phyloP scores from a whole-genome alignment of 2,888 invertebrate genomes.

The Perizoma flavofasciatum region DNA sequence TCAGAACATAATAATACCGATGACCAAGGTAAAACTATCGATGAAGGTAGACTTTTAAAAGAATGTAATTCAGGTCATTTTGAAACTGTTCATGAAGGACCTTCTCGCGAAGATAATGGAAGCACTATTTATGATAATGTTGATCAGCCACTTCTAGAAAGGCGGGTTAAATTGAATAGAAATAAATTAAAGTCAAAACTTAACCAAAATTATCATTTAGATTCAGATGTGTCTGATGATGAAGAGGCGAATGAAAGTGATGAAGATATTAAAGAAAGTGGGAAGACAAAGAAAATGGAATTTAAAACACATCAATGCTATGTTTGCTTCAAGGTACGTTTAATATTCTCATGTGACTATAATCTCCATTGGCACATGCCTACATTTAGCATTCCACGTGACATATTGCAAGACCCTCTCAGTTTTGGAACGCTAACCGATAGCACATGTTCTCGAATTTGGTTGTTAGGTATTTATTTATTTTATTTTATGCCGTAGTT shows the following conservation, averaged over 20 bases:
- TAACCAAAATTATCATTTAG: too few relatives aligned
- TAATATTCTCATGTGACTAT: too few relatives aligned
- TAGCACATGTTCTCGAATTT: too few relatives aligned
- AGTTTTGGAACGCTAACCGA: not conserved
- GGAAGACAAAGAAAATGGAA: constrained; percentile 41
- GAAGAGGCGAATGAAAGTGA: not conserved
- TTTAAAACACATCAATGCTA: constrained; percentile 68
- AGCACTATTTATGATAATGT: not conserved
- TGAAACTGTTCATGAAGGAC: not conserved
- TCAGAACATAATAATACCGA: too few relatives aligned
- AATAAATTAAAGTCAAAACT: not conserved
- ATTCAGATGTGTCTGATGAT: not conserved
- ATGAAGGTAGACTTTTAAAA: not conserved
- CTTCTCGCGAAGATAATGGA: not conserved
- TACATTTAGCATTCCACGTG: too few relatives aligned
- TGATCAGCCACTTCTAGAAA: constrained; percentile 13
- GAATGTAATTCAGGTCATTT: not conserved
- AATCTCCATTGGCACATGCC: too few relatives aligned
- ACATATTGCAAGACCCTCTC: not conserved
- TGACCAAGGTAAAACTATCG: too few relatives aligned
- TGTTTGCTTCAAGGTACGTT: constrained; percentile 66
- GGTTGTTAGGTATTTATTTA: too few relatives aligned
- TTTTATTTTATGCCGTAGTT: too few relatives aligned
- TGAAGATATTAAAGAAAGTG: constrained; percentile 24
- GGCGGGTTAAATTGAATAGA: constrained; percentile 1